Evolutionary conservation across 2,888 invertebrate species (phyloP).

Genomic region (Smittia aterrima): DNA sequence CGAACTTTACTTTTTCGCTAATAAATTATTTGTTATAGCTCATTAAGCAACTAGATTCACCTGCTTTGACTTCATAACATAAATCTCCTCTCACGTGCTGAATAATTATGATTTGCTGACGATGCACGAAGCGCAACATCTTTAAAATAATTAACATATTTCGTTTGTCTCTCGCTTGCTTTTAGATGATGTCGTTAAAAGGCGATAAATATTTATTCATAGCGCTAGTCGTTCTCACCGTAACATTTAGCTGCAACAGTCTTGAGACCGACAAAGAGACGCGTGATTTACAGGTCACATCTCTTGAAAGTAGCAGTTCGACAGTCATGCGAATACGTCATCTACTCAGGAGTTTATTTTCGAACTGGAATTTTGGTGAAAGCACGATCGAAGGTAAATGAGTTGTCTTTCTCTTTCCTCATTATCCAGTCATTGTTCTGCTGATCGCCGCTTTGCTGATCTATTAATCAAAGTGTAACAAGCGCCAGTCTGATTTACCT

Average conservation of each 20-base stretch:
- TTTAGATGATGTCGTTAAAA: background rate
- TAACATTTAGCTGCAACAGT: background rate
- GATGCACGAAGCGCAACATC: background rate
- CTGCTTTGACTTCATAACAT: background rate
- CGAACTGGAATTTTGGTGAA: conserved; percentile 31
- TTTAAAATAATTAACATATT: conserved; percentile 15
- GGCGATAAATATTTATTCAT: background rate
- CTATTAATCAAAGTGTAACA: background rate
- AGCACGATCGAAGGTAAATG: conserved; percentile 14
- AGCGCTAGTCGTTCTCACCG: conserved; percentile 3
- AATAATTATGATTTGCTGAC: background rate
- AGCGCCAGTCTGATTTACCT: no score
- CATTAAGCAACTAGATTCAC: no score
- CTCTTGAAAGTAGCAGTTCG: background rate
- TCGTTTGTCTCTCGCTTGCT: background rate
- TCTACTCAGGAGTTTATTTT: background rate
- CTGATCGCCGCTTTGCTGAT: background rate
- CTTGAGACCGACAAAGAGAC: background rate
- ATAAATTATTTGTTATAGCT: no score
- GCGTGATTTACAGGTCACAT: background rate
- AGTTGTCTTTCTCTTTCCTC: background rate
- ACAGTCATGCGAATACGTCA: background rate
- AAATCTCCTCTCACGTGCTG: background rate
- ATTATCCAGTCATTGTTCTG: background rate
- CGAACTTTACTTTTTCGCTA: no score